Evolutionary conservation across 2,888 invertebrate species (phyloP), one percentile per base, ranked within the genome.

Genomic region (Parasteatoda lunata): DNA sequence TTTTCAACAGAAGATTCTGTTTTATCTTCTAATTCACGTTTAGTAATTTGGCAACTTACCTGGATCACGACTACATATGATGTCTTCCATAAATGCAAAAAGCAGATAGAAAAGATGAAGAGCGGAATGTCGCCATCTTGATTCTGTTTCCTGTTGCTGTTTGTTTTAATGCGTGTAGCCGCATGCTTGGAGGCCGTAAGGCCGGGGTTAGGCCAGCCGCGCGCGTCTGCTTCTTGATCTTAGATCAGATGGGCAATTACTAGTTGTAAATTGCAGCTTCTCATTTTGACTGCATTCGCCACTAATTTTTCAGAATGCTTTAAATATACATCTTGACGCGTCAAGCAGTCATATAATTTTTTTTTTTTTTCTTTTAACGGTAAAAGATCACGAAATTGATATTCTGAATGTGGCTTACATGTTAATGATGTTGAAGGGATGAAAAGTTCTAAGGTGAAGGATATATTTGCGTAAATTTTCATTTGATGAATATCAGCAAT

Each of bases 11-110:
- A 15, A 52, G 66, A 82, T 51, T 82, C 65, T 70, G 83, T 71
- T 83, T 77, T 71, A 77, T 82, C 83, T 64, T 15, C 66, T 70
- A 68, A 72, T 83, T 77, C 77, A 48, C 49, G 77, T 66, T 66
- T 54, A 75, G 48, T 71, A 77, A 83, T 83, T 65, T 15, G 49
- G 13, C 49, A 68, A 30, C 30, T 30, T 30, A 30, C 30, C 79
- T 8, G 47, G 68, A 68, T 76, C 70, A 76, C 64, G 76, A 76
- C 59, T 76, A 15, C 48, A 79, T 47, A 49, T 64, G 49, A 64
- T 54, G 11, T 59, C 59, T 69, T 76, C 70, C 76, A 54, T 76
- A 77, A 72, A 65, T 72, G 77, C 66, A 70, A 54, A 77, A 83
- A 77, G 66, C 75, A 52, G 59, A 81, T 59, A 73, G 68, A 68